phyloP scores from a whole-genome alignment of 2,113 vertebrate species.

The Ellobius talpinus region DNA sequence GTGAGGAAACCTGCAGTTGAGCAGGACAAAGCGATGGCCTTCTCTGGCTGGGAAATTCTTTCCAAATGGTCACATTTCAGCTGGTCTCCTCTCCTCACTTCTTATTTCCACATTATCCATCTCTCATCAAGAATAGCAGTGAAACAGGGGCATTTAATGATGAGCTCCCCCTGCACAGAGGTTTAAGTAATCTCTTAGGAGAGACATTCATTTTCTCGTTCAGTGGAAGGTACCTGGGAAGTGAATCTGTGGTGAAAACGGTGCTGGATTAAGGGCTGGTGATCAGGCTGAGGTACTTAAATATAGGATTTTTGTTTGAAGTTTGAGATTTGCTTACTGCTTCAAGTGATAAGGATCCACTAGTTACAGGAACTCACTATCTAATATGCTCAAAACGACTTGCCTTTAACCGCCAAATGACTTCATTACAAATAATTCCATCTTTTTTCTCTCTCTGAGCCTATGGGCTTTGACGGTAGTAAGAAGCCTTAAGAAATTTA shows the following conservation, averaged over 20 bases:
- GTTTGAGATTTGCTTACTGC: background rate
- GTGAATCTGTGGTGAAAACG: background rate
- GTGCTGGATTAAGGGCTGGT: background rate
- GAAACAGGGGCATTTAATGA: background rate
- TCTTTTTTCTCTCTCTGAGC: background rate
- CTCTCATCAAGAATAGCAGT: background rate
- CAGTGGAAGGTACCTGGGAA: background rate
- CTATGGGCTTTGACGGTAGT: constrained; percentile 3
- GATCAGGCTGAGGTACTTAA: constrained; percentile 17
- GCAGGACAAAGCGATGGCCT: background rate
- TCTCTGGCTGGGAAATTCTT: background rate
- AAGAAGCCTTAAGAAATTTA: constrained; percentile 20
- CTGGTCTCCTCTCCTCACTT: background rate
- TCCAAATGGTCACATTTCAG: background rate
- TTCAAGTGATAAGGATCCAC: constrained; percentile 43
- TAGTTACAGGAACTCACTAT: constrained; percentile 44
- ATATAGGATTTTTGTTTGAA: constrained; percentile 34
- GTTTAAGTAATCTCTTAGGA: constrained; percentile 10
- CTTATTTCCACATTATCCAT: background rate
- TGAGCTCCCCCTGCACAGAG: background rate
- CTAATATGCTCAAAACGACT: constrained; percentile 42
- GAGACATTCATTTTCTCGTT: background rate
- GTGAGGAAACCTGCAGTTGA: background rate
- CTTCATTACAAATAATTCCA: constrained; percentile 24
- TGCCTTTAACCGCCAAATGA: background rate